Conservation (phyloP, 2,113 vertebrate genomes). For the Larimichthys polyactis region DNA sequence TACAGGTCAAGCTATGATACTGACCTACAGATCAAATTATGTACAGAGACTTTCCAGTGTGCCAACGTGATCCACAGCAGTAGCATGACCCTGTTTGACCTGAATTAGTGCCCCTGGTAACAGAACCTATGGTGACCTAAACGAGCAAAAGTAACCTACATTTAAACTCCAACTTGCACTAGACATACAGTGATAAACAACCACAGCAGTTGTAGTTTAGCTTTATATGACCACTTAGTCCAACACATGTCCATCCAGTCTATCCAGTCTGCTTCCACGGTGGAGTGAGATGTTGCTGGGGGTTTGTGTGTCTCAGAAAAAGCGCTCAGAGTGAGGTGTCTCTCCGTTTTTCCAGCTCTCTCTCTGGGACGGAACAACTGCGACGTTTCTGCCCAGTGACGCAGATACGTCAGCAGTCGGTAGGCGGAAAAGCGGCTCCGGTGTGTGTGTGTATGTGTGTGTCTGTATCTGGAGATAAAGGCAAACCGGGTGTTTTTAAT, state of each 20-base stretch:
- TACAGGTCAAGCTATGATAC: not conserved
- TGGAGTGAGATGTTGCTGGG: too few relatives aligned
- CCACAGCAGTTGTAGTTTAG: not conserved
- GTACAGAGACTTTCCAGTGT: too few relatives aligned
- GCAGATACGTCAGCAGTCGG: constrained; percentile 69
- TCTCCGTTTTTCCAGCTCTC: not conserved
- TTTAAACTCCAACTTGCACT: not conserved
- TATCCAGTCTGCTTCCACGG: not conserved
- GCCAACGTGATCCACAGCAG: too few relatives aligned
- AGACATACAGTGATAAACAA: not conserved
- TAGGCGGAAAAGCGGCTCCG: constrained; percentile 76
- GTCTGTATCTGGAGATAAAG: constrained; percentile 40
- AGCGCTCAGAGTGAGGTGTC: constrained; percentile 56
- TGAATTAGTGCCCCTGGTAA: not conserved
- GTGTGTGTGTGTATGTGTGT: constrained; percentile 65
- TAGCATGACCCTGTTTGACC: too few relatives aligned
- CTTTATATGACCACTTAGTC: too few relatives aligned
- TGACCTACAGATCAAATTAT: too few relatives aligned
- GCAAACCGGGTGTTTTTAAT: constrained; percentile 47
- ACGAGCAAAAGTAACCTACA: not conserved
- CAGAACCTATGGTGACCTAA: not conserved
- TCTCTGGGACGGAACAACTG: constrained; percentile 36
- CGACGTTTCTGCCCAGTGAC: constrained; percentile 66
- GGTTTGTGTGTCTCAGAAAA: not conserved
- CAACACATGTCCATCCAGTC: not conserved